phyloP scores from a whole-genome alignment of 64 coral and sea anemone species.

The Montipora foliosa region DNA sequence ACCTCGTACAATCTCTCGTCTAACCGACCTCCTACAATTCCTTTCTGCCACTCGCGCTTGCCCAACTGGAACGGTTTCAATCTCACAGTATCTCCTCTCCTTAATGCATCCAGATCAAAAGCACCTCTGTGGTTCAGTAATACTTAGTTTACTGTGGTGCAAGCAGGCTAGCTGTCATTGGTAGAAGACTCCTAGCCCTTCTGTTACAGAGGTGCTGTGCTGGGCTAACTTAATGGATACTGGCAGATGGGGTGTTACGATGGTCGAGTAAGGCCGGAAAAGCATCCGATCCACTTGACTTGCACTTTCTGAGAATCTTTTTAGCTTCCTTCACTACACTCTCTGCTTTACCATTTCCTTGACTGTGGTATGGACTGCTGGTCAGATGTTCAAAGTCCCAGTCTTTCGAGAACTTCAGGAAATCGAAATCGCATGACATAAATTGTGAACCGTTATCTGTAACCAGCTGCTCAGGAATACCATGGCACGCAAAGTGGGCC shows the following conservation, averaged over 20 bases:
- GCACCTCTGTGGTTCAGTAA: background rate
- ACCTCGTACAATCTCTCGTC: background rate
- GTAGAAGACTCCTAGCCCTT: background rate
- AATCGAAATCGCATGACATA: constrained; percentile 14
- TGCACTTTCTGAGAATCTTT: background rate
- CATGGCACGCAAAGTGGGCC: background rate
- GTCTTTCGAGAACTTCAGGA: constrained; percentile 7
- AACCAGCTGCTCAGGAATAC: background rate
- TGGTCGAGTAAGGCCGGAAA: background rate
- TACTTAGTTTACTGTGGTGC: background rate
- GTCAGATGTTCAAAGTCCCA: background rate
- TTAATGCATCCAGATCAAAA: background rate
- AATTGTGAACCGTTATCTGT: constrained; percentile 11
- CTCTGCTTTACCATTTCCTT: background rate
- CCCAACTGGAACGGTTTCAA: background rate
- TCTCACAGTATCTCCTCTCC: background rate
- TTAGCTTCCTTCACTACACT: background rate
- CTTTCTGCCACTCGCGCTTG: background rate
- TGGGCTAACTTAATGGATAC: background rate
- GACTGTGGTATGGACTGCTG: background rate
- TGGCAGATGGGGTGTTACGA: background rate
- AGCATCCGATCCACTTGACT: background rate
- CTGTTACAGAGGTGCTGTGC: background rate
- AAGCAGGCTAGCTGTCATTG: background rate
- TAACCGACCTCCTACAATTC: constrained; percentile 49